A percentile compares a stretch with the other conserved stretches of the same genome.
Conservation (phyloP, 2,888 invertebrate genomes). For the Dryadula phaetusa region DNA sequence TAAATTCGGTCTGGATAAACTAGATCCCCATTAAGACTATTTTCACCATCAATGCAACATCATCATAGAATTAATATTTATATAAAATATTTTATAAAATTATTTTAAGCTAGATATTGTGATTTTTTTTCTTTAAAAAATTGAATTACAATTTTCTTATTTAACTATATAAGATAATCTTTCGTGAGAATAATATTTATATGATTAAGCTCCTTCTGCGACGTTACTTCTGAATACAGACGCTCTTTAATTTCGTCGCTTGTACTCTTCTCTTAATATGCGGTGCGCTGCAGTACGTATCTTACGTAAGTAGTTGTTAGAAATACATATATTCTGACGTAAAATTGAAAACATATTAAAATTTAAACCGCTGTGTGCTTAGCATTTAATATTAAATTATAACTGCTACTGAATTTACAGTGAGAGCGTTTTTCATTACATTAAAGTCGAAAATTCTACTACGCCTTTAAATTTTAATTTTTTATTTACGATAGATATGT, state of each 20-base stretch:
- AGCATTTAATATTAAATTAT: constrained; percentile 2
- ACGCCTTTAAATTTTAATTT: too few species aligned
- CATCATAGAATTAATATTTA: too few species aligned
- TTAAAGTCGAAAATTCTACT: too few species aligned
- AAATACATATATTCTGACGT: constrained; percentile 14
- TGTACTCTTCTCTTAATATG: constrained; percentile 10
- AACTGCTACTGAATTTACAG: not conserved
- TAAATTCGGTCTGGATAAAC: too few species aligned
- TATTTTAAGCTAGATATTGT: not conserved
- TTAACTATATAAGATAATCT: not conserved
- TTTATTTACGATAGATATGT: too few species aligned
- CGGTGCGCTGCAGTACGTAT: not conserved
- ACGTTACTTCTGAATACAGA: constrained; percentile 1
- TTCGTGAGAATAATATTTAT: not conserved
- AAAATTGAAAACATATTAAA: constrained; percentile 12
- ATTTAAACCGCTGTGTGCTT: not conserved
- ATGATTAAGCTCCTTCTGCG: constrained; percentile 8
- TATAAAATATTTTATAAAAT: too few species aligned
- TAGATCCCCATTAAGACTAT: too few species aligned
- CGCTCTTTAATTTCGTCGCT: constrained; percentile 19
- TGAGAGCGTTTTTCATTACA: not conserved
- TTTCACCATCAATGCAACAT: too few species aligned
- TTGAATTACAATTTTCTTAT: not conserved
- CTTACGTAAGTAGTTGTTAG: constrained; percentile 7
- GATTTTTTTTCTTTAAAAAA: not conserved